Conservation (phyloP, 2,797 vertebrate species). For the Carduelis carduelis region DNA sequence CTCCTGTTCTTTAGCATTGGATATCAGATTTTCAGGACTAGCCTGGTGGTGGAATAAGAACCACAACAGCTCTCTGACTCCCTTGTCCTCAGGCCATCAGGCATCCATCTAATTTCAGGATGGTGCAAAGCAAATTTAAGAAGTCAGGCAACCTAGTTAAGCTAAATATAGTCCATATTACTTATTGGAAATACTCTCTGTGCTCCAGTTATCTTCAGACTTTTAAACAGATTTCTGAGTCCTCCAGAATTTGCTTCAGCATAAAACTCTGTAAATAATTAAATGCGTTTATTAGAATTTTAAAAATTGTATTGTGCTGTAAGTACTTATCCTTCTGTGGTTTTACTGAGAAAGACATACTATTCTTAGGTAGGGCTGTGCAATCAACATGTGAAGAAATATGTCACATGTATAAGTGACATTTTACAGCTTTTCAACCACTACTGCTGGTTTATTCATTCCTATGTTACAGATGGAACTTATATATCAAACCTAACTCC, state of each 20-base stretch:
- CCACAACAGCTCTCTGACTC: background rate
- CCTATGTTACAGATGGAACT: background rate
- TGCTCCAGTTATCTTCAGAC: background rate
- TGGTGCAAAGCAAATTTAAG: background rate
- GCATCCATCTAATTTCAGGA: background rate
- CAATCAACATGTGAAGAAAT: background rate
- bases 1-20: background rate
- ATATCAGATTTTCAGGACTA: background rate
- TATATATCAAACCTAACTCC: background rate
- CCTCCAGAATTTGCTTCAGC: background rate
- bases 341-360: slow-evolving; percentile 21
- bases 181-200: background rate
- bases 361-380: slow-evolving; percentile 9
- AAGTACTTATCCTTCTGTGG: slow-evolving; percentile 32
- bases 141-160: background rate
- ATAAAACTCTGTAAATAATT: slow-evolving; percentile 33
- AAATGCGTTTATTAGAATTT: slow-evolving; percentile 11
- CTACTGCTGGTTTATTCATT: background rate
- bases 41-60: background rate
- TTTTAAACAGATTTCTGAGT: background rate
- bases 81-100: background rate
- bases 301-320: background rate
- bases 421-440: background rate
- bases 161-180: background rate
- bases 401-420: background rate